Evolutionary conservation across 2,113 vertebrate species (phyloP), one percentile per base, ranked within the genome.

Genomic region (Ammodytes dubius): DNA sequence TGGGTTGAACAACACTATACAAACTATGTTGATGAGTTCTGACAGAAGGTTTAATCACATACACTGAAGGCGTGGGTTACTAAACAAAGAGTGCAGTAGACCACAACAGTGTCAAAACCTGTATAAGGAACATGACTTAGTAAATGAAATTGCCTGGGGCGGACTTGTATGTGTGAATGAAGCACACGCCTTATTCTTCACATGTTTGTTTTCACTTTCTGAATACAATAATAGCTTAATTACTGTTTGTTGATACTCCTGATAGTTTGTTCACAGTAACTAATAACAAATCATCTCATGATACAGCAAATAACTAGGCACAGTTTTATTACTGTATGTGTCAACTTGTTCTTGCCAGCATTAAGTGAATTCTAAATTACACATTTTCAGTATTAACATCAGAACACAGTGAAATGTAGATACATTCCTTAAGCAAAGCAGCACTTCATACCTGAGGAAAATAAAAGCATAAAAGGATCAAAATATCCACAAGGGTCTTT

Each of bases 381-480:
- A 27, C 14, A n/a, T 58, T 72, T 66, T 59, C 39, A 47, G 42
- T 27, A 68, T 54, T 7, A 19, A 54, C 66, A 39, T 39, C 19
- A 37, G 10, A 45, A 50, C 11, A n/a, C 42, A 64, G 37, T 15
- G 3, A 8, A 56, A 60, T 45, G 37, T 64, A 17, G 10, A 47
- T 5, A 39, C 66, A 60, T 70, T 35, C 69, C 43, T 58, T 14
- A 53, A 76, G 59, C 50, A 45, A 43, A 39, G 35, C 37, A 47
- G 52, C 40, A 45, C 65, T 67, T 27, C n/a, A 43, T 65, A 71
- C 70, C 72, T 64, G n/a, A 61, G 60, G 13, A 60, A 74, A 75
- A 37, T 37, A 19, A 27, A 27, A 49, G 61, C 35, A 47, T 73
- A 39, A 63, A 76, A 64, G 39, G 19, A 63, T 68, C 2, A 53